Base-by-base conservation (phyloP, 2,888 invertebrate genomes). In the Aromia moschata region DNA sequence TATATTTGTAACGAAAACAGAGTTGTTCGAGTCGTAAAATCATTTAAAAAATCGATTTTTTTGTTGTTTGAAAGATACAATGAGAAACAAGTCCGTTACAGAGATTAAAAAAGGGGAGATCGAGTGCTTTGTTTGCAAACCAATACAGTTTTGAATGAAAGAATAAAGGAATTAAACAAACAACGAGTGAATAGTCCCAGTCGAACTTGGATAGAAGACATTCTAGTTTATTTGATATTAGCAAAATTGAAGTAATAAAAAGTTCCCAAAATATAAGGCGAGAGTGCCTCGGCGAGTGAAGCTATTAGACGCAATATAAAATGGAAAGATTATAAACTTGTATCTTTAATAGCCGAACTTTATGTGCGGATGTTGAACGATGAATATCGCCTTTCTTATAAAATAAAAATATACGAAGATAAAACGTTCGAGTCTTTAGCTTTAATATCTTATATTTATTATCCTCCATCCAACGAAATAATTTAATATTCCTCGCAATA, bases 241-340 rank as follows among this genome's bases (percentile, higher is more conserved):
- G 80, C 80, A 79, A 82, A 81, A 82, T 81, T 82, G 80, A 74
- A 73, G 79, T 80, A 81, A 82, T 82, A 82, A 82, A 81, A 82
- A 82, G 79, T 81, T 82, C 77, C 79, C 81, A 80, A 81, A 82
- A 82, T 81, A 80, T 78, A 77, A 78, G 76, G 43, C 47, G 49
- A 51, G 33, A 25, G 58, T 45, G 25, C 62, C 62, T 63, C 62
- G 58, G 65, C 65, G 67, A 69, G 70, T 71, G 61, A 68, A 70
- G 73, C 73, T 73, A 75, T 75, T 74, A 75, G 74, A 74, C 67
- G 74, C 72, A 76, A 75, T 78, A 78, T 77, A 78, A 79, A 78
- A 78, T 75, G 75, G 74, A 71, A 74, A 78, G 79, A 80, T 80
- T 80, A 80, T 79, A 79, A 80, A 80, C 77, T 80, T 79, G 79